Evolutionary conservation across 2,888 invertebrate species (phyloP).

Genomic region (Hyposoter didymator): DNA sequence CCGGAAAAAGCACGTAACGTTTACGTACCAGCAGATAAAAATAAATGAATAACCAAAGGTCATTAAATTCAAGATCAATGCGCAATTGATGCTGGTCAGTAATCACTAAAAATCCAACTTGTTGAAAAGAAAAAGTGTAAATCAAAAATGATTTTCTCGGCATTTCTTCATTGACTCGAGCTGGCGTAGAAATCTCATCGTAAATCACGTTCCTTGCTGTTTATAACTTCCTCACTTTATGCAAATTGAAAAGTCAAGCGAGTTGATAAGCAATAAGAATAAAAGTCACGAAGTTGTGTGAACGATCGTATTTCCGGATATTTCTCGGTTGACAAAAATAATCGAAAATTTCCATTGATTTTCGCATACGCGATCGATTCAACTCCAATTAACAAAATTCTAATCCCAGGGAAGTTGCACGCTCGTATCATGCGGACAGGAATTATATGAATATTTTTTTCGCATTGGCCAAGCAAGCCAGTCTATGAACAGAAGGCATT

Average conservation of each 20-base stretch:
- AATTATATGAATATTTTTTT: constrained; percentile 11
- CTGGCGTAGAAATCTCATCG: neutral
- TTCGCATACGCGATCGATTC: neutral
- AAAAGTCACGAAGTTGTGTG: neutral
- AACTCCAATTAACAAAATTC: neutral
- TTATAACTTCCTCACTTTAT: constrained; percentile 25
- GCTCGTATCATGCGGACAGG: neutral
- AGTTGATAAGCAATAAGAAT: neutral
- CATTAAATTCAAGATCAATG: constrained; percentile 42
- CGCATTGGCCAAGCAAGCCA: neutral
- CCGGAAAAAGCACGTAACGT: constrained; percentile 28
- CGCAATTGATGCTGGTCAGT: constrained; percentile 14
- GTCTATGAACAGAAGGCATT: constrained; percentile 50
- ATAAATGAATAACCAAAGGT: constrained; percentile 9
- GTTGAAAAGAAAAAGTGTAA: neutral
- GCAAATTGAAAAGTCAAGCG: constrained; percentile 29
- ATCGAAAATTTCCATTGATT: neutral
- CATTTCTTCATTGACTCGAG: neutral
- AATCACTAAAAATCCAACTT: neutral
- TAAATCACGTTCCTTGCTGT: neutral
- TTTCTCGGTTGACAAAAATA: neutral
- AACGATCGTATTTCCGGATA: constrained; percentile 1
- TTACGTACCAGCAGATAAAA: neutral
- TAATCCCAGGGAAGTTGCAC: constrained; percentile 23
- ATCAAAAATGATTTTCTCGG: neutral